Evolutionary conservation across 2,888 invertebrate genomes (phyloP).

Genomic region (Dyspetes luteomarginatus): DNA sequence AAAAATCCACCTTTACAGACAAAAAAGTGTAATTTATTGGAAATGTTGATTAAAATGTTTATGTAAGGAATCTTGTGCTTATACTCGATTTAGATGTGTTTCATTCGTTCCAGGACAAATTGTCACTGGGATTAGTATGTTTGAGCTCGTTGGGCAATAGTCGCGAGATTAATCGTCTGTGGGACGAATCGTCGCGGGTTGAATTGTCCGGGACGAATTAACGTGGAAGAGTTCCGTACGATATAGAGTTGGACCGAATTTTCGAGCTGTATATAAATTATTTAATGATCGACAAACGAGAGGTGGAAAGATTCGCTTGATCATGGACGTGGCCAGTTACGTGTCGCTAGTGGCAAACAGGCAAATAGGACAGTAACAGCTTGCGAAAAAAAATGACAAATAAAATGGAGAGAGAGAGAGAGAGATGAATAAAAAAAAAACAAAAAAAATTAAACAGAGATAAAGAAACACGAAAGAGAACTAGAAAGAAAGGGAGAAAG

Average conservation of each 20-base stretch:
- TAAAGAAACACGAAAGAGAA: slow-evolving; percentile 1
- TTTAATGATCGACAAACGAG: slow-evolving; percentile 28
- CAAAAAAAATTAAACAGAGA: slow-evolving; percentile 4
- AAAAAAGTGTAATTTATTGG: too few species aligned
- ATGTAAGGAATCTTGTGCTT: too few species aligned
- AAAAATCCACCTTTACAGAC: too few species aligned
- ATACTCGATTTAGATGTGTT: too few species aligned
- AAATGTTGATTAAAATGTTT: too few species aligned
- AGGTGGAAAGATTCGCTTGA: not conserved
- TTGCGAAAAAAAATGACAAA: not conserved
- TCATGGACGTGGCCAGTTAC: slow-evolving; percentile 5
- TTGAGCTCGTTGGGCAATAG: too few species aligned
- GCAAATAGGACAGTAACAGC: not conserved
- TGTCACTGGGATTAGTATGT: too few species aligned
- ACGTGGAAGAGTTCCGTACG: too few species aligned
- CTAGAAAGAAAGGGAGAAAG: slow-evolving; percentile 1
- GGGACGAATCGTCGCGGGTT: too few species aligned
- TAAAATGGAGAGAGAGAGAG: not conserved
- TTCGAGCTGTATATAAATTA: slow-evolving; percentile 33
- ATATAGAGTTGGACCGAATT: not conserved
- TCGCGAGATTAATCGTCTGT: too few species aligned
- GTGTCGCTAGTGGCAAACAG: slow-evolving; percentile 10
- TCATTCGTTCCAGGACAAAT: too few species aligned
- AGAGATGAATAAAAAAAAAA: not conserved
- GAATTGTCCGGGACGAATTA: not conserved